These are phyloP conservation scores for Tor tambroides DNA, from an alignment of 2,113 vertebrate species.

Conservation along the genomic window DNA sequence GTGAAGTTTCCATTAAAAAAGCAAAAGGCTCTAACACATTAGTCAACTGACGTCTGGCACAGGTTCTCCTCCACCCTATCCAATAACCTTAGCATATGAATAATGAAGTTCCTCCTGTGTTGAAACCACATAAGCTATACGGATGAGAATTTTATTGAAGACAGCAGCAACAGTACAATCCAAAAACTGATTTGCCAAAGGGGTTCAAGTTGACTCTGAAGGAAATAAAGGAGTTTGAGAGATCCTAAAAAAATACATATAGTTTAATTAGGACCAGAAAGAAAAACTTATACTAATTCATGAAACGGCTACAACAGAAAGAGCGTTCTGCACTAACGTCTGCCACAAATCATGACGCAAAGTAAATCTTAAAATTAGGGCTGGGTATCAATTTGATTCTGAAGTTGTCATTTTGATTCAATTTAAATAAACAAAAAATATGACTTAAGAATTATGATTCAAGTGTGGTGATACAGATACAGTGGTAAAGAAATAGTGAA, in stretches of 20 bases:
- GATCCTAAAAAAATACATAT: neutral
- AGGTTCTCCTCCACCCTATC: conserved; percentile 6
- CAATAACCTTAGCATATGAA: conserved; percentile 37
- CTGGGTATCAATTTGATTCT: too few species aligned
- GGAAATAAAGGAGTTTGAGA: neutral
- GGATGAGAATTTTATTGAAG: conserved; percentile 37
- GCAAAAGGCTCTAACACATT: conserved; percentile 46
- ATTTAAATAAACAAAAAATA: too few species aligned
- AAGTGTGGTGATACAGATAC: too few species aligned
- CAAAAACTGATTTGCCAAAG: conserved; percentile 13
- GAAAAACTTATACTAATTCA: neutral
- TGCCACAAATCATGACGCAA: too few species aligned
- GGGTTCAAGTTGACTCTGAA: conserved; percentile 3
- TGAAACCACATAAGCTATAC: conserved; percentile 32
- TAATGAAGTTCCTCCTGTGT: conserved; percentile 6
- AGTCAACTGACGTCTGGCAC: conserved; percentile 40
- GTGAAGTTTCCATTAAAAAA: conserved; percentile 43
- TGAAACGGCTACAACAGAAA: too few species aligned
- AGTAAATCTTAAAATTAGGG: too few species aligned
- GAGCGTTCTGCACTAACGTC: too few species aligned
- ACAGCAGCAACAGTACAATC: conserved; percentile 35
- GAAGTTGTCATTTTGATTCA: too few species aligned
- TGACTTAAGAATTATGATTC: too few species aligned
- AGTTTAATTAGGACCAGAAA: neutral
- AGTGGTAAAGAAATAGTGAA: too few species aligned